Percentiles rank a stretch among this genome's conserved stretches.
Evolutionary conservation across 2,797 vertebrate species (phyloP).

Genomic region (Coregonus suidteri): DNA sequence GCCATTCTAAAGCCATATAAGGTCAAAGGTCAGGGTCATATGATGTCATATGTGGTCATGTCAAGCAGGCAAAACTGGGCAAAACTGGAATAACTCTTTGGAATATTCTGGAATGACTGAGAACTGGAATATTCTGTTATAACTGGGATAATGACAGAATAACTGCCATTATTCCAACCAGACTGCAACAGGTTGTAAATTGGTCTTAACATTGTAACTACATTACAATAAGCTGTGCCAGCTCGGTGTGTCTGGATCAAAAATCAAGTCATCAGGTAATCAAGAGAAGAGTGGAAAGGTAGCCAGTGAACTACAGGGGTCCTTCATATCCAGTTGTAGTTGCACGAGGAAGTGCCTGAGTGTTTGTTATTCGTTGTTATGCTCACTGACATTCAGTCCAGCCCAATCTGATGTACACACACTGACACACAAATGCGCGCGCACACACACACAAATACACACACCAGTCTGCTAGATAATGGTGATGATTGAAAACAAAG

Average conservation of each 20-base stretch:
- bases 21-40: not conserved
- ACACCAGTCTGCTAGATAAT: not conserved
- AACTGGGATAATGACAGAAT: too few relatives aligned
- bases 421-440: not conserved
- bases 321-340: not conserved
- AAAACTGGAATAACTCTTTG: too few relatives aligned
- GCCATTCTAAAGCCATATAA: not conserved
- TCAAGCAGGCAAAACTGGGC: not conserved
- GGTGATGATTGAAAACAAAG: not conserved
- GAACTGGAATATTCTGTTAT: too few relatives aligned
- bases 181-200: too few relatives aligned
- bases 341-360: not conserved
- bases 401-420: not conserved
- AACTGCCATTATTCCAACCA: too few relatives aligned
- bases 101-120: too few relatives aligned
- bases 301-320: not conserved
- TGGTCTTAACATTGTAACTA: too few relatives aligned
- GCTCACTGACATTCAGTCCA: conserved; percentile 1
- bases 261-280: not conserved
- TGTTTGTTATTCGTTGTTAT: not conserved
- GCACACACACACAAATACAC: not conserved
- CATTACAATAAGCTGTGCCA: not conserved
- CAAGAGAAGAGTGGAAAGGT: not conserved
- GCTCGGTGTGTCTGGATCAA: not conserved
- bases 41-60: not conserved